phyloP scores from a whole-genome alignment of 2,113 vertebrate species.

The Pavo muticus region DNA sequence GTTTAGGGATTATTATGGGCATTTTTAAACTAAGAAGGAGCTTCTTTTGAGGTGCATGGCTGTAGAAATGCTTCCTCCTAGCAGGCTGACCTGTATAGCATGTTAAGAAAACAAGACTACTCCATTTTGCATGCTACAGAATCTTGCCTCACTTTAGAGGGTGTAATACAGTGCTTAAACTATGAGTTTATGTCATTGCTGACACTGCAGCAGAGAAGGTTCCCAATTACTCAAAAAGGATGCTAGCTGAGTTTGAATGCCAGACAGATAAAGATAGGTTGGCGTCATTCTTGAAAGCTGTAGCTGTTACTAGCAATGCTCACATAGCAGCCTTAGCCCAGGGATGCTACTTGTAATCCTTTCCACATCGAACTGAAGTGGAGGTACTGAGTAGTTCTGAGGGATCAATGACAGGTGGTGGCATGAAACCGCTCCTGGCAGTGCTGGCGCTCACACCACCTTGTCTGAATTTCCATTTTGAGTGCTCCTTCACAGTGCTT shows the following conservation, averaged over 20 bases:
- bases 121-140: neutral
- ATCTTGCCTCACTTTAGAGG: neutral
- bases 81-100: neutral
- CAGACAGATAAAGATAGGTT: neutral
- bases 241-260: neutral
- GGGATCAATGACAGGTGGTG: neutral
- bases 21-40: neutral
- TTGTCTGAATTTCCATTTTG: fast-evolving
- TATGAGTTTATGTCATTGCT: neutral
- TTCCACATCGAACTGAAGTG: neutral
- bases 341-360: neutral
- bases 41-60: neutral
- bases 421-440: neutral
- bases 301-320: neutral
- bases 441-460: neutral
- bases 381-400: neutral
- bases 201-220: neutral
- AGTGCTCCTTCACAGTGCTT: neutral
- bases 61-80: neutral
- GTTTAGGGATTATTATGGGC: neutral
- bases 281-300: neutral
- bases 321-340: neutral
- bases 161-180: neutral
- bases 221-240: neutral
- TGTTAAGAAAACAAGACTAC: neutral